These are phyloP conservation scores for Melanerpes aurifrons DNA, from an alignment of 2,113 vertebrate genomes.

Conservation along the genomic window DNA sequence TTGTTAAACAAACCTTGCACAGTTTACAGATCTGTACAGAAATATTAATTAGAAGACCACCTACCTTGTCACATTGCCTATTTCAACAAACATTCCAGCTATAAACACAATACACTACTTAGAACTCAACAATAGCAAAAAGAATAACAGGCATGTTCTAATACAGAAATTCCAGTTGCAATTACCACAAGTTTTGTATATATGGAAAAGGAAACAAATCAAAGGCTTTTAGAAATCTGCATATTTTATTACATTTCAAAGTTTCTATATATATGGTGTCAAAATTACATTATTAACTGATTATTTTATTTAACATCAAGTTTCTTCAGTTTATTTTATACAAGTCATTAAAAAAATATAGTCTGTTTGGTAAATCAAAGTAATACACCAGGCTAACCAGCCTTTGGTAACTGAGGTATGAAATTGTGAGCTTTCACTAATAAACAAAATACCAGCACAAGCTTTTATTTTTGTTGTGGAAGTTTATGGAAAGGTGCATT, in stretches of 20 bases:
- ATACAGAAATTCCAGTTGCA: background rate
- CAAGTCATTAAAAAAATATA: background rate
- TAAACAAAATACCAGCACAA: background rate
- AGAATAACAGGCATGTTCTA: background rate
- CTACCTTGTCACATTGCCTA: constrained; percentile 36
- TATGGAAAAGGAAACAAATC: background rate
- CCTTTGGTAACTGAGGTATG: background rate
- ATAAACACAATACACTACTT: constrained; percentile 35
- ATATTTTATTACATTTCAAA: background rate
- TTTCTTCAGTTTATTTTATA: background rate
- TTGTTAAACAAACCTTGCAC: constrained; percentile 55
- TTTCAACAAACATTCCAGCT: constrained; percentile 40
- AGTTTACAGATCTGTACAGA: constrained; percentile 59
- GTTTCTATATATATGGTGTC: background rate
- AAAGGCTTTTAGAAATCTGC: background rate
- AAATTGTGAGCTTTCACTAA: background rate
- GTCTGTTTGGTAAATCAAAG: background rate
- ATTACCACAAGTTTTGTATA: background rate
- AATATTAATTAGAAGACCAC: constrained; percentile 72
- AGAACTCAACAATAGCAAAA: background rate
- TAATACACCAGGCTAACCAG: background rate
- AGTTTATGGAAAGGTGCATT: background rate
- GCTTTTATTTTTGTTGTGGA: background rate
- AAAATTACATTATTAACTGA: background rate
- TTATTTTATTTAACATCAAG: background rate